Evolutionary conservation across 2,113 vertebrate species (phyloP).

Genomic region (Thunnus thynnus): DNA sequence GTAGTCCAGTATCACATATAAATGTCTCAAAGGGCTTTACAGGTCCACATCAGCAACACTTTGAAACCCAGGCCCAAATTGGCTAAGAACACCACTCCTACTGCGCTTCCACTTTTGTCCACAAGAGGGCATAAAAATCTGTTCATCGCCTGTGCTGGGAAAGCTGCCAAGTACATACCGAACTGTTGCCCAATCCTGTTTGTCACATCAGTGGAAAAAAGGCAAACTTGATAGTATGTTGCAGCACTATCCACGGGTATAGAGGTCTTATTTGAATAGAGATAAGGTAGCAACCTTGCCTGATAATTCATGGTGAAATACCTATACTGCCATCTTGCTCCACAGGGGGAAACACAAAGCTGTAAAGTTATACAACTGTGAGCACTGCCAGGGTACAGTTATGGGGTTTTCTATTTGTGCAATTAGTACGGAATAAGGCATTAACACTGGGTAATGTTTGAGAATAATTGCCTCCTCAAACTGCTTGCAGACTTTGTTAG

Average conservation of each 20-base stretch:
- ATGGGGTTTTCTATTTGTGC: conserved; percentile 64
- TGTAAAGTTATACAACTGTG: conserved; percentile 63
- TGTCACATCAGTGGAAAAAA: conserved; percentile 52
- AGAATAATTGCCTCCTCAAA: conserved; percentile 73
- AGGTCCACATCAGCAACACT: neutral
- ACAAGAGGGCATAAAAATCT: conserved; percentile 69
- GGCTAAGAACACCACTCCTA: conserved; percentile 1
- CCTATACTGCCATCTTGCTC: conserved; percentile 13
- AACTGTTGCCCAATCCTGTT: conserved; percentile 68
- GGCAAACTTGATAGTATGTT: conserved; percentile 49
- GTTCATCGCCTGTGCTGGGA: conserved; percentile 9
- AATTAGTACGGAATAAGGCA: conserved; percentile 67
- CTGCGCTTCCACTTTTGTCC: conserved; percentile 39
- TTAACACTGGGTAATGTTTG: conserved; percentile 61
- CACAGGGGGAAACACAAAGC: conserved; percentile 50
- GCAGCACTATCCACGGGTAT: conserved; percentile 51
- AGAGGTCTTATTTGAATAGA: conserved; percentile 46
- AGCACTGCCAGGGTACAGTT: conserved; percentile 48
- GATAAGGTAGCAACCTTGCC: conserved; percentile 32
- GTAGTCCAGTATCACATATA: neutral
- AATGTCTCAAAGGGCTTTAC: neutral
- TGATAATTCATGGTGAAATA: conserved; percentile 44
- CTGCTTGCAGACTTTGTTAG: conserved; percentile 72
- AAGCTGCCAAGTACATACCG: conserved; percentile 41
- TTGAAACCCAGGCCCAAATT: neutral